Evolutionary conservation across 2,113 vertebrate species (phyloP).

Genomic region (Perca schrenkii): DNA sequence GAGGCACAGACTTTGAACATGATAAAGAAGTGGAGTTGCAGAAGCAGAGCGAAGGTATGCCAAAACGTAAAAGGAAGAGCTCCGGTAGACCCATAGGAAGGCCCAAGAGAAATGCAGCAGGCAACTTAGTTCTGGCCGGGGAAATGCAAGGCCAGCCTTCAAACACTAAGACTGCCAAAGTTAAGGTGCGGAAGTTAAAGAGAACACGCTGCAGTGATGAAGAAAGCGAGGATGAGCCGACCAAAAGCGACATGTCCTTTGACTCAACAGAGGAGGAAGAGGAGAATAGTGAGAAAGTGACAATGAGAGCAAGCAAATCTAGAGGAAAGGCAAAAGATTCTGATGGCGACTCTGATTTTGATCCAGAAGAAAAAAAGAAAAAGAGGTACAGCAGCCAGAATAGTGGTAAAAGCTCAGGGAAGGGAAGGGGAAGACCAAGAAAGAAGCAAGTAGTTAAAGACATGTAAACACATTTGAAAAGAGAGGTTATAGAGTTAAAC

Average conservation of each 20-base stretch:
- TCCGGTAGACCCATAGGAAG: constrained; percentile 59
- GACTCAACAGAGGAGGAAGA: constrained; percentile 8
- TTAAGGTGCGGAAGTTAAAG: neutral
- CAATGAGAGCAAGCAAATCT: neutral
- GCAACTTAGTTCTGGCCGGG: neutral
- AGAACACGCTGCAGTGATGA: neutral
- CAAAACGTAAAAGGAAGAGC: constrained; percentile 2
- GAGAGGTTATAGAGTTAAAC: neutral
- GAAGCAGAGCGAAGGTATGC: neutral
- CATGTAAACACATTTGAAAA: neutral
- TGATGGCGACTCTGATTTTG: constrained; percentile 26
- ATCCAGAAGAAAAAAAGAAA: neutral
- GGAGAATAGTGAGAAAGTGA: neutral
- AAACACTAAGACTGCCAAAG: neutral
- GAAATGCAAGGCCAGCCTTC: neutral
- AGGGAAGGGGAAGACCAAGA: constrained; percentile 2
- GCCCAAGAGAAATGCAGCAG: constrained; percentile 23
- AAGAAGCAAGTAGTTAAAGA: neutral
- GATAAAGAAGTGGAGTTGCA: neutral
- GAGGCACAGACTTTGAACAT: neutral
- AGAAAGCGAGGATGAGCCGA: constrained; percentile 3
- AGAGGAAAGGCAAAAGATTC: constrained; percentile 7
- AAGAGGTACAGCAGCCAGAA: neutral
- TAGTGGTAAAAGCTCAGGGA: neutral
- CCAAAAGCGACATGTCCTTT: neutral